phyloP scores from a whole-genome alignment of 2,797 vertebrate genomes.

The Sebastes paucispinis region DNA sequence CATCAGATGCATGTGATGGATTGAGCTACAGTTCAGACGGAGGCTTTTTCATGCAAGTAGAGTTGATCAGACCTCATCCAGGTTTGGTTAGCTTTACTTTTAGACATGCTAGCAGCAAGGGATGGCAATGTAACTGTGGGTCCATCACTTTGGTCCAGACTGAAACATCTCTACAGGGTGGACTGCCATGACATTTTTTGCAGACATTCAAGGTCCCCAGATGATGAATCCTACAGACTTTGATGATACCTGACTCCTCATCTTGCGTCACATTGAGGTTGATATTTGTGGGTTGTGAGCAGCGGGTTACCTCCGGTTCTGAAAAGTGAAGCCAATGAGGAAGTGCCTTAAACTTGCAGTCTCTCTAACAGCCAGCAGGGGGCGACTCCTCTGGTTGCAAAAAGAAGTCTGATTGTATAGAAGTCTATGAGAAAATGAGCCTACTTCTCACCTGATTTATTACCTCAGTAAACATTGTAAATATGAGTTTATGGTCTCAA shows the following conservation, averaged over 20 bases:
- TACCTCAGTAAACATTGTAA: too few relatives aligned
- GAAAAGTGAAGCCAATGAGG: too few relatives aligned
- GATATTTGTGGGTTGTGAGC: background rate
- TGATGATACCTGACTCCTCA: background rate
- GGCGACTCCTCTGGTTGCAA: background rate
- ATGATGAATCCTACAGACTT: background rate
- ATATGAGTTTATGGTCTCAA: too few relatives aligned
- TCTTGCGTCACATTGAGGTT: background rate
- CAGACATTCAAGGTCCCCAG: background rate
- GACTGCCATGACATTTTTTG: background rate
- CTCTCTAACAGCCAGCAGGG: fast-evolving
- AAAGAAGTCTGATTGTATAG: too few relatives aligned
- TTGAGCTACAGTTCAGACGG: background rate
- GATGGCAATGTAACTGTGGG: background rate
- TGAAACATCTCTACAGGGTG: background rate
- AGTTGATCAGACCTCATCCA: background rate
- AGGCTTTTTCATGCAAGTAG: background rate
- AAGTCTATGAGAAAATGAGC: too few relatives aligned
- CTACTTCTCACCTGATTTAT: too few relatives aligned
- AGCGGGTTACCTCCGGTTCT: fast-evolving
- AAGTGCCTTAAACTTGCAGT: background rate
- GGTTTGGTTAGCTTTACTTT: background rate
- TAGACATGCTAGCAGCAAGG: background rate
- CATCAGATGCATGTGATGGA: background rate
- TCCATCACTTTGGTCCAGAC: background rate